Evolutionary conservation across 2,113 vertebrate genomes (phyloP).

Genomic region (Athene noctua): DNA sequence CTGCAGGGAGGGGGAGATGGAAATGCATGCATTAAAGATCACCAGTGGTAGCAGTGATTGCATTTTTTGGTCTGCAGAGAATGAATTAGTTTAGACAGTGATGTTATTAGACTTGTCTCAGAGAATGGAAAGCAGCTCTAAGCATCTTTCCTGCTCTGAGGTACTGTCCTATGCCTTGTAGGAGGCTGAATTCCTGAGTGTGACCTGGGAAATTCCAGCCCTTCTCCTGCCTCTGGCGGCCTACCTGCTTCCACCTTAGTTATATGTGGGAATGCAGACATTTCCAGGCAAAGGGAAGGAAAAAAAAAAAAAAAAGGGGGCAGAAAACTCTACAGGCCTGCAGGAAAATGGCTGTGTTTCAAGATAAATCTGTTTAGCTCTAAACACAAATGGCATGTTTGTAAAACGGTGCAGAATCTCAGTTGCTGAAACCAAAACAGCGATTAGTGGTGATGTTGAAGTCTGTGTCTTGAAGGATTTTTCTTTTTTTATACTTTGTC

Average conservation of each 20-base stretch:
- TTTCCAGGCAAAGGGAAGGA: not conserved
- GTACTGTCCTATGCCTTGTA: not conserved
- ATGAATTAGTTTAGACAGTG: not conserved
- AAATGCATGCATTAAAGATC: not conserved
- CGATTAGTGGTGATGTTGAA: not conserved
- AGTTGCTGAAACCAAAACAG: not conserved
- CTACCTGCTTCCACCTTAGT: not conserved
- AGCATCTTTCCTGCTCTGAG: not conserved
- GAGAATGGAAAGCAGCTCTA: constrained; percentile 24
- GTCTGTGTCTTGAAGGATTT: not conserved
- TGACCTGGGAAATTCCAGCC: constrained; percentile 39
- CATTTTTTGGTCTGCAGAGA: not conserved
- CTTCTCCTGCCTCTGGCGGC: not conserved
- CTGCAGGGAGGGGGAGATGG: not conserved
- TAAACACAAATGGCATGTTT: not conserved
- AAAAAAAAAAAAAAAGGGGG: not conserved
- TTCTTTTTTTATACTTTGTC: not conserved
- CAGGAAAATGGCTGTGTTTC: not conserved
- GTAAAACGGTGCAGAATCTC: not conserved
- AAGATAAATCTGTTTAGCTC: not conserved
- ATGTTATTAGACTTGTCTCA: not conserved
- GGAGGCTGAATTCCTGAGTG: not conserved
- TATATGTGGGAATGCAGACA: not conserved
- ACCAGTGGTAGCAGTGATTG: not conserved
- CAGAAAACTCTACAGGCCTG: not conserved